Conservation (phyloP, 2,797 vertebrate genomes). For the Alosa sapidissima region DNA sequence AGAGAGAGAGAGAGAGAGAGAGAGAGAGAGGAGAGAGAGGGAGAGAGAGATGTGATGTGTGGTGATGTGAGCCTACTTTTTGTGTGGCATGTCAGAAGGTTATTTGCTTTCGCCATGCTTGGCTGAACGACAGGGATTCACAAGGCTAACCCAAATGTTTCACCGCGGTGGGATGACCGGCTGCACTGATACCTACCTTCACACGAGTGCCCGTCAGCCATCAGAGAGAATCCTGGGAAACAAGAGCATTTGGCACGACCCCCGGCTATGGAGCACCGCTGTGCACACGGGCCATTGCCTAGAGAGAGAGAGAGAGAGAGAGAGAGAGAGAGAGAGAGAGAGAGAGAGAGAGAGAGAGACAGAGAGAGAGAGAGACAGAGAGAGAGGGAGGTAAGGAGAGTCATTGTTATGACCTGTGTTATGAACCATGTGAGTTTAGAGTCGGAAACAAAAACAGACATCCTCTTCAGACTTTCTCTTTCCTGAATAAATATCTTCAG, state of each 20-base stretch:
- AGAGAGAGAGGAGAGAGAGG: too few relatives aligned
- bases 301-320: slow-evolving; percentile 31
- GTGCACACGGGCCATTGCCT: slow-evolving; percentile 84
- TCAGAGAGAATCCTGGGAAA: slow-evolving; percentile 81
- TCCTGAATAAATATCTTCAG: neutral
- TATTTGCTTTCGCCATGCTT: slow-evolving; percentile 10
- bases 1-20: too few relatives aligned
- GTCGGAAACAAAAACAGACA: neutral
- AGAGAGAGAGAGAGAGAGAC: neutral
- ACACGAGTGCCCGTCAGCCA: slow-evolving; percentile 78
- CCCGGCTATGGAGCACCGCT: slow-evolving; percentile 71
- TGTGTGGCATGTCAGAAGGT: neutral
- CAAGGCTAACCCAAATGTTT: slow-evolving; percentile 5
- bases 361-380: slow-evolving; percentile 17
- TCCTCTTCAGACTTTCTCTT: neutral
- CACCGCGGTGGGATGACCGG: neutral
- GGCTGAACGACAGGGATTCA: neutral
- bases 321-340: neutral
- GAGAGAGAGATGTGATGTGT: neutral
- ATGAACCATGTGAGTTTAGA: neutral
- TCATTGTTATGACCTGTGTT: neutral
- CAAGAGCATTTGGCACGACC: slow-evolving; percentile 80
- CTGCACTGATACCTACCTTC: slow-evolving; percentile 70
- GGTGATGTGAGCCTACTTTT: neutral
- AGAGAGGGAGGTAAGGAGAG: slow-evolving; percentile 13